Percentiles rank a stretch among this genome's conserved stretches.
Evolutionary conservation across 2,797 vertebrate genomes (phyloP).

Genomic region (Nothura maculosa): DNA sequence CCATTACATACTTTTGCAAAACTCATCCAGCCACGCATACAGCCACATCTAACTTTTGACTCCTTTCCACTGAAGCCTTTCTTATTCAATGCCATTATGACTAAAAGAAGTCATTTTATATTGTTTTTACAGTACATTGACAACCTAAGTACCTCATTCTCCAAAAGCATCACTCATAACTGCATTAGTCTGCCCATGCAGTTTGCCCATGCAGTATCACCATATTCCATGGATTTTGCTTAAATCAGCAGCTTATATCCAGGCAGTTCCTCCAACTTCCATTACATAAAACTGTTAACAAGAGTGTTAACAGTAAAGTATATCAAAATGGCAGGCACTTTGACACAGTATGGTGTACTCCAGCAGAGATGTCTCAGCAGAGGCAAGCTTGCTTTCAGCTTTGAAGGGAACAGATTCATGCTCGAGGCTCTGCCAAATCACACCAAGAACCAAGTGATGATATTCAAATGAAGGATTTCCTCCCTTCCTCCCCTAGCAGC

Average conservation of each 20-base stretch:
- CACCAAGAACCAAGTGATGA: neutral
- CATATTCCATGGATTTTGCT: neutral
- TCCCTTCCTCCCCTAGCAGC: neutral
- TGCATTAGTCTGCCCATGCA: neutral
- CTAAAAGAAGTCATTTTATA: neutral
- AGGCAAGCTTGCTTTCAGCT: conserved; percentile 1
- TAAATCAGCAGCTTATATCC: conserved; percentile 33
- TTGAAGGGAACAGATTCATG: neutral
- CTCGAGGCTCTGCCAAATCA: neutral
- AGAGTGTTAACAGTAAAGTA: neutral
- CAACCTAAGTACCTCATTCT: neutral
- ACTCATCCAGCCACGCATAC: neutral
- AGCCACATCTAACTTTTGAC: neutral
- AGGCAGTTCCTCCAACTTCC: neutral
- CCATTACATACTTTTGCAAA: neutral
- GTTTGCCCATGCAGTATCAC: neutral
- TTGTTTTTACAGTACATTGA: conserved; percentile 25
- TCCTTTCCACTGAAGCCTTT: neutral
- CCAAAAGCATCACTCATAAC: neutral
- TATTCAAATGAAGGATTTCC: neutral
- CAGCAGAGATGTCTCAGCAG: neutral
- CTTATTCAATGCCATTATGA: conserved; percentile 7
- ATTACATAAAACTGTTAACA: neutral
- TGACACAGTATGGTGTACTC: neutral
- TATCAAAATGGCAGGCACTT: neutral